Conservation (phyloP, 2,797 vertebrate species). For the Alectoris magna region DNA sequence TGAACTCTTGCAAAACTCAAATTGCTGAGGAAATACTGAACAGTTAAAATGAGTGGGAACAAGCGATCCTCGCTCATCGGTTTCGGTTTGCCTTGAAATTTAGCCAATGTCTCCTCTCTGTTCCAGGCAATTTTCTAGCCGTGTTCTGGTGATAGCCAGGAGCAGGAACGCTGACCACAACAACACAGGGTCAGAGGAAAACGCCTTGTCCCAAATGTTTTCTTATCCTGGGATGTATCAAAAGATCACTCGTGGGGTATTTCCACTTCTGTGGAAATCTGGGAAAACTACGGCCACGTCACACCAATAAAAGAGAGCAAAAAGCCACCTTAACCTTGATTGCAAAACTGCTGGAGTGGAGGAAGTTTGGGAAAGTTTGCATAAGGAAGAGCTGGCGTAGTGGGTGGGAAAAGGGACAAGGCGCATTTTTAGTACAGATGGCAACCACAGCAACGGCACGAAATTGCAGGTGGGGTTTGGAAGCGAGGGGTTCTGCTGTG, state of each 20-base stretch:
- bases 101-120: neutral
- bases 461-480: neutral
- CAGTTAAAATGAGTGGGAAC: neutral
- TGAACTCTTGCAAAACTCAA: conserved; percentile 39
- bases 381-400: neutral
- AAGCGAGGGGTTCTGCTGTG: neutral
- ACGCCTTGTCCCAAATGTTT: neutral
- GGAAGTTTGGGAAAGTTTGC: neutral
- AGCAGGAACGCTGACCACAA: neutral
- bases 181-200: neutral
- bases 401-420: accelerated
- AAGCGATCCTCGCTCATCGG: neutral
- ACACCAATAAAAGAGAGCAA: neutral
- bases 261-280: neutral
- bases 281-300: neutral
- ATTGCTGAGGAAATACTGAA: neutral
- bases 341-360: neutral
- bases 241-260: neutral
- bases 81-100: neutral
- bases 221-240: neutral
- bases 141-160: neutral
- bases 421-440: neutral
- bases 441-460: neutral
- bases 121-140: neutral
- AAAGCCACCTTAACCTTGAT: accelerated